Evolutionary conservation across 92 coral and sea anemone genomes (phyloP).

Genomic region (Galaxea fascicularis): DNA sequence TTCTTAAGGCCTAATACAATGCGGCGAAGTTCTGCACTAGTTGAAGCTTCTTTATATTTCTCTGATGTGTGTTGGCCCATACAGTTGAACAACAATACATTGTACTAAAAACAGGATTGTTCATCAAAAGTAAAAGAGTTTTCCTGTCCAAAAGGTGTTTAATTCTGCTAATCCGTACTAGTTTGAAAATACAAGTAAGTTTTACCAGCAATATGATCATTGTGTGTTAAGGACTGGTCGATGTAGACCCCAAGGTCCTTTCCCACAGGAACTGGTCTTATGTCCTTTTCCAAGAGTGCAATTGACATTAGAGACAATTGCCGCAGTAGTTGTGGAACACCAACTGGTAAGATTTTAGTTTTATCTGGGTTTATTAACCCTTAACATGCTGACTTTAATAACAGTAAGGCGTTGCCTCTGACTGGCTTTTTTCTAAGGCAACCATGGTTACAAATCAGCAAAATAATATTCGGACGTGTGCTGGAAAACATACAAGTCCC

Average conservation of each 20-base stretch:
- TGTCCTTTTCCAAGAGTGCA: slow-evolving; percentile 28
- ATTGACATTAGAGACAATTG: slow-evolving; percentile 21
- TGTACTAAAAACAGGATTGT: not conserved
- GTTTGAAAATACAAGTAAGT: not conserved
- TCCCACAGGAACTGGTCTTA: slow-evolving; percentile 44
- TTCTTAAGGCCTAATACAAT: not conserved
- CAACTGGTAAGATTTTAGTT: slow-evolving; percentile 25
- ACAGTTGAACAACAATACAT: not conserved
- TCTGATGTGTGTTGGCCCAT: not conserved
- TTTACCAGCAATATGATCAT: too few relatives aligned
- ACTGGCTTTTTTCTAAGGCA: not conserved
- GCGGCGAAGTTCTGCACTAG: not conserved
- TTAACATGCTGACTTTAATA: not conserved
- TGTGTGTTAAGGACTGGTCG: slow-evolving; percentile 25
- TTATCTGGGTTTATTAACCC: slow-evolving; percentile 20
- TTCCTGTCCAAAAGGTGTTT: not conserved
- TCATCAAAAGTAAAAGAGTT: not conserved
- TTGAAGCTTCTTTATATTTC: not conserved
- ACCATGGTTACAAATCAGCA: not conserved
- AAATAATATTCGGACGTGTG: not conserved
- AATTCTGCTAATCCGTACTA: not conserved
- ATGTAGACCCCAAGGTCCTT: slow-evolving; percentile 36
- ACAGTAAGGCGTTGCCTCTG: not conserved
- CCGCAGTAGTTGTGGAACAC: slow-evolving; percentile 34
- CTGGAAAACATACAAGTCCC: not conserved